Percentiles rank a stretch among this genome's conserved stretches.
phyloP scores from a whole-genome alignment of 1,140 invertebrate species.

The Eriosoma lanigerum region DNA sequence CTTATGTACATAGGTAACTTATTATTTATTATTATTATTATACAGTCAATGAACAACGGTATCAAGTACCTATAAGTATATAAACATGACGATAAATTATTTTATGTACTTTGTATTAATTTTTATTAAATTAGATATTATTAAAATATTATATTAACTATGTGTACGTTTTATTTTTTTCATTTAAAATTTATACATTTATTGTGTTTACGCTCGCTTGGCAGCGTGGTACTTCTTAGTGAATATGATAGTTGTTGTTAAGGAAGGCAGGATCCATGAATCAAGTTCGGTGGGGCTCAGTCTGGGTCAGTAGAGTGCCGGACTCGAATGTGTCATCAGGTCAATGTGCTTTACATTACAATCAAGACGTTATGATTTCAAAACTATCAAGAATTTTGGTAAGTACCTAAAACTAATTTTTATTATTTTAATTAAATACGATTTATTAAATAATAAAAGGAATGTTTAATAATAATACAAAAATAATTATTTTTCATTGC shows the following conservation, averaged over 20 bases:
- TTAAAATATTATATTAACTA: not conserved
- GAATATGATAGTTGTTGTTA: conserved; percentile 33
- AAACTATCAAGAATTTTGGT: conserved; percentile 43
- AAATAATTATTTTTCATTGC: too few species aligned
- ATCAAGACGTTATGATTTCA: conserved; percentile 48
- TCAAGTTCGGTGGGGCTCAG: conserved; percentile 51
- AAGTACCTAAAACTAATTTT: conserved; percentile 1
- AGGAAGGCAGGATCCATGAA: conserved; percentile 42
- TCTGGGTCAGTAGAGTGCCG: conserved; percentile 50
- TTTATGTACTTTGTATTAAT: too few species aligned
- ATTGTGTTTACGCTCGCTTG: conserved; percentile 33
- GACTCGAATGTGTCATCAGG: conserved; percentile 51
- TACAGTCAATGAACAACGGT: too few species aligned
- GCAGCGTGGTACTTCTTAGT: conserved; percentile 16
- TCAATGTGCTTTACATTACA: conserved; percentile 48
- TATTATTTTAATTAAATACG: not conserved
- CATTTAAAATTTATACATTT: not conserved
- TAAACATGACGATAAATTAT: too few species aligned
- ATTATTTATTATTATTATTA: too few species aligned
- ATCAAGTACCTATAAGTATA: too few species aligned
- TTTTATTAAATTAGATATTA: too few species aligned
- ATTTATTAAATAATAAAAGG: too few species aligned
- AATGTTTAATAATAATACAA: too few species aligned
- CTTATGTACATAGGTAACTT: too few species aligned
- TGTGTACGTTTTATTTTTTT: not conserved